Evolutionary conservation across 2,797 vertebrate species (phyloP), one percentile per base, ranked within the genome.

Genomic region (Argya squamiceps): DNA sequence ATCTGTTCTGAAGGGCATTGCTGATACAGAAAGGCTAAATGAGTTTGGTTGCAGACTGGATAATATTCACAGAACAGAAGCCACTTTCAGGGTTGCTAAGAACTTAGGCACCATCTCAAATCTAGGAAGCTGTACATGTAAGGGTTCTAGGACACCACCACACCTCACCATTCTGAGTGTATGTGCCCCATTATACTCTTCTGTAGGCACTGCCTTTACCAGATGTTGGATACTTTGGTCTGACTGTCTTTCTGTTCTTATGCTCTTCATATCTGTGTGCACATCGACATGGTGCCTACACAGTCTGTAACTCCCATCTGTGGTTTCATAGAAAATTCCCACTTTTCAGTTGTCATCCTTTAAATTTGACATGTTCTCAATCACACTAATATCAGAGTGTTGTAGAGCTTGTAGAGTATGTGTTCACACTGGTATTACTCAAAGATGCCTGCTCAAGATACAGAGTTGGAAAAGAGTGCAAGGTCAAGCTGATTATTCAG

Each of bases 271-370:
- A 55, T 36, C 16, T 60, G 9, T 56, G 43, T n/a, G 16, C 32
- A 52, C 17, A 36, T 4, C 1, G 0, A 4, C 5, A 5, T 71
- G 13, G 8, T 90, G 41, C 77, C 52, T 73, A 65, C 1, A 0
- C 6, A 74, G 14, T 20, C 30, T 27, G 27, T 50, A 44, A 55
- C 2, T 2, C 11, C 24, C 41, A 22, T 56, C 29, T 55, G 32
- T 56, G 29, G 32, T 62, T 86, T 80, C 58, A 15, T 34, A 76
- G 60, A 56, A 88, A 74, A 43, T 67, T 68, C 59, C 26, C 36
- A 34, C 41, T 53, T 67, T 90, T 62, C 32, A 32, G 29, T 58
- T 77, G 27, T 32, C 41, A 30, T 82, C 5, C 21, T 71, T 93
- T 79, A 75, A 41, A 80, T 53, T 46, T 41, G 20, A 41, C 11